These are phyloP conservation scores for Galeopterus variegatus DNA, from an alignment of 2,113 vertebrate species.

Conservation along the genomic window DNA sequence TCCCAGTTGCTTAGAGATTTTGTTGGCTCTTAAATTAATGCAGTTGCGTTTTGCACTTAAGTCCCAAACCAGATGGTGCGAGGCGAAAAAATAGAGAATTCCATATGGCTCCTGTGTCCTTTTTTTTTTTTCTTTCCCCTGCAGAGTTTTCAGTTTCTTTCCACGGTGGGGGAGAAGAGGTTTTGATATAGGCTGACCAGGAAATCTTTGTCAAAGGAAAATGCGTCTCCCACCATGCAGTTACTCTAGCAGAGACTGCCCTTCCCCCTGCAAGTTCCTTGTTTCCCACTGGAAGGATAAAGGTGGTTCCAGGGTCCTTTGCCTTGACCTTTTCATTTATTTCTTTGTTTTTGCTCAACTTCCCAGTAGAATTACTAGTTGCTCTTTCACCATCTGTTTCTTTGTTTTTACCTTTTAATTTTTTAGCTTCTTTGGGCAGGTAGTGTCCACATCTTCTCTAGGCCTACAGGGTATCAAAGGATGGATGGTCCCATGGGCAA, in stretches of 20 bases:
- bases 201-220: conserved; percentile 44
- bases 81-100: conserved; percentile 77
- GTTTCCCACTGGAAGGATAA: background rate
- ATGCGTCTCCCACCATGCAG: background rate
- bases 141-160: conserved; percentile 64
- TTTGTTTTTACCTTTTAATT: background rate
- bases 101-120: conserved; percentile 73
- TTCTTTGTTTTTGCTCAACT: background rate
- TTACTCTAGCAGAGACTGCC: background rate
- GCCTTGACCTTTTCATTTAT: background rate
- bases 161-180: background rate
- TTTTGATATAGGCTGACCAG: background rate
- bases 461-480: background rate
- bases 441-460: background rate
- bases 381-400: background rate
- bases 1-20: background rate
- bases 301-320: background rate
- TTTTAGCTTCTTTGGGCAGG: background rate
- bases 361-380: background rate
- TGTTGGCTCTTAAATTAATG: conserved; percentile 41
- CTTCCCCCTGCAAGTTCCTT: background rate
- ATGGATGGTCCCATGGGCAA: background rate
- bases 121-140: background rate
- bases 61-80: conserved; percentile 76
- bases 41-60: conserved; percentile 71